Evolutionary conservation across 1,140 invertebrate species (phyloP), one percentile per base, ranked within the genome.

Genomic region (Cepaea nemoralis): DNA sequence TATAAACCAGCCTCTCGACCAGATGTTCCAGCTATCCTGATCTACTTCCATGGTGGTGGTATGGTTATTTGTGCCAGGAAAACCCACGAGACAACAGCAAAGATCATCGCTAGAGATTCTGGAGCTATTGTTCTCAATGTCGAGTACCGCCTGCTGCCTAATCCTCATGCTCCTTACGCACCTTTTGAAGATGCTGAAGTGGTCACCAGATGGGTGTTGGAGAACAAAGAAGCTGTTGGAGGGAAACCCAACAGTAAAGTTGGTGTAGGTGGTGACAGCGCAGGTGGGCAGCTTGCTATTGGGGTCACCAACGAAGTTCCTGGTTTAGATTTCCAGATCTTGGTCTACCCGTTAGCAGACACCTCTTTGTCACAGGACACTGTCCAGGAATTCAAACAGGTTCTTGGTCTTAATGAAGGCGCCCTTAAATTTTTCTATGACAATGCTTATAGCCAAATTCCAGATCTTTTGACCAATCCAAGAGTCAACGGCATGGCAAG

Each of bases 221-320:
- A 55, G n/a, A 86, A 87, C 48, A 86, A 86, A 63, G 77, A 37
- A n/a, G 48, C 48, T 1, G 33, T 86, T 22, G 83, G 85, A 55
- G 87, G 84, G 3, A 79, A 59, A 42, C 69, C 70, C 31, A 55
- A 70, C 0, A 88, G 86, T 74, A 77, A 77, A 42, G 77, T 89
- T 24, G 88, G 89, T 27, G 85, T 89, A 10, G 85, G 81, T n/a
- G 89, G 87, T 10, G 87, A 88, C 83, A 87, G 86, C 55, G 86
- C 83, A 16, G 87, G 87, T 22, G 87, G 85, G 35, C 77, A 85
- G 22, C 75, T 87, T n/a, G 80, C 87, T 2, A 85, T 86, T 27
- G 79, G 86, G 10, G 82, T 88, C 27, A 74, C 70, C 45, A 84
- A 88, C 45, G 77, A 84, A 33, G 83, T 87, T 22, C 33, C 66